These are phyloP conservation scores for Phymorhynchus buccinoides DNA, from an alignment of 1,140 invertebrate genomes.

Conservation along the genomic window DNA sequence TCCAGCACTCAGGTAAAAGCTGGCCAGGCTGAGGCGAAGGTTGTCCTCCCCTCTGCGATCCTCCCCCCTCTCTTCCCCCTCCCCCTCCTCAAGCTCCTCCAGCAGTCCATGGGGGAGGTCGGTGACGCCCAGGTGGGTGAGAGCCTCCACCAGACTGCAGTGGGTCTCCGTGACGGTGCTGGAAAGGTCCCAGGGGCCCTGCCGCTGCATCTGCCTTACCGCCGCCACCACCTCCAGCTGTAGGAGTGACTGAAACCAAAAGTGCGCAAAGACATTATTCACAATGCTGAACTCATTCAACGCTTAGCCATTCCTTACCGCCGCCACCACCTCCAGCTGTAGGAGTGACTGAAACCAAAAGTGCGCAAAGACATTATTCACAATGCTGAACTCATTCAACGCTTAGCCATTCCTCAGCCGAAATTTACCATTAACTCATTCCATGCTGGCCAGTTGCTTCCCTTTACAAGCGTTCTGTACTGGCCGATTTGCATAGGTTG, in stretches of 20 bases:
- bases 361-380: too few relatives aligned
- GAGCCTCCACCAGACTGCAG: not conserved
- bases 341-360: not conserved
- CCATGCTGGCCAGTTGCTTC: too few relatives aligned
- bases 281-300: not conserved
- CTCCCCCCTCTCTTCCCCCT: not conserved
- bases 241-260: not conserved
- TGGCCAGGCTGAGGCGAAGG: conserved; percentile 11
- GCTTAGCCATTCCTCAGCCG: not conserved
- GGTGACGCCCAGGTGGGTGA: not conserved
- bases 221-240: not conserved
- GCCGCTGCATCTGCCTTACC: not conserved
- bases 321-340: not conserved
- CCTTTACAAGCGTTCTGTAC: too few relatives aligned
- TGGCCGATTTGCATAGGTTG: too few relatives aligned
- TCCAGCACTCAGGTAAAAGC: conserved; percentile 28
- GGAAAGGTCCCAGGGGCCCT: not conserved
- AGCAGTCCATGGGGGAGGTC: not conserved
- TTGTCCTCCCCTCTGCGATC: not conserved
- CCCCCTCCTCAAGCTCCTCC: not conserved
- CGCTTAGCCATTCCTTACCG: not conserved
- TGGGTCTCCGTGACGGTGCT: not conserved
- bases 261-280: too few relatives aligned
- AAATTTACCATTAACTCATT: too few relatives aligned
- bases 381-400: not conserved